Evolutionary conservation across 23 tunicate species (phyloP), one percentile per base, ranked within the genome.

Genomic region (Ascidia mentula): DNA sequence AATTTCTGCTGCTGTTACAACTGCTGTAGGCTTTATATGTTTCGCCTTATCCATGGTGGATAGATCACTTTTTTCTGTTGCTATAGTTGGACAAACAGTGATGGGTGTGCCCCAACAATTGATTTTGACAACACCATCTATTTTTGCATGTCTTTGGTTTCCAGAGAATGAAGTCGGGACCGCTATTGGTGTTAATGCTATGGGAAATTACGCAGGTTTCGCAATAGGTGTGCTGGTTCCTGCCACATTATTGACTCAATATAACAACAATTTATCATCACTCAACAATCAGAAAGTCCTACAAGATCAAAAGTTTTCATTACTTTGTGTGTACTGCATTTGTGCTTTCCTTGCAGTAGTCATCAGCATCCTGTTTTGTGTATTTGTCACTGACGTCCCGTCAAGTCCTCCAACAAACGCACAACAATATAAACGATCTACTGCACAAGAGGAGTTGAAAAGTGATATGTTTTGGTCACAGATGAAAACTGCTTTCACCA

Each of bases 331-430:
- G 8, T 74, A 74, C 53, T 38, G 22, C 17, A 31, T 28, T 6
- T 30, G 7, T 7, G 22, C 37, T 38, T 46, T 22, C 4, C n/a
- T 39, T 38, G 36, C 40, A 2, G 13, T 74, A 36, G 2, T 74
- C 4, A 22, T 38, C 22, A 46, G 36, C 8, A 32, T 74, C 8
- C 26, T 74, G 8, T 22, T 39, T 6, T 74, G 78, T 26, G 6
- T 38, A 15, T 39, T 34, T 28, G 78, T 39, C 6, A 74, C 46
- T 2, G 78, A 74, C 78, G 34, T 37, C 26, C 78, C 78, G 37
- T 46, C 78, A 7, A 37, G 22, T 28, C 78, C 78, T 36, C 78
- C 78, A 8, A 74, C 78, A 6, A 28, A 36, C 6, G 78, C 78
- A n/a, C 46, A 53, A 53, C 28, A 26, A 5, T 28, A 28, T 5